Evolutionary conservation across 1,140 invertebrate species (phyloP), one percentile per base, ranked within the genome.

Genomic region (Hormaphis cornu): DNA sequence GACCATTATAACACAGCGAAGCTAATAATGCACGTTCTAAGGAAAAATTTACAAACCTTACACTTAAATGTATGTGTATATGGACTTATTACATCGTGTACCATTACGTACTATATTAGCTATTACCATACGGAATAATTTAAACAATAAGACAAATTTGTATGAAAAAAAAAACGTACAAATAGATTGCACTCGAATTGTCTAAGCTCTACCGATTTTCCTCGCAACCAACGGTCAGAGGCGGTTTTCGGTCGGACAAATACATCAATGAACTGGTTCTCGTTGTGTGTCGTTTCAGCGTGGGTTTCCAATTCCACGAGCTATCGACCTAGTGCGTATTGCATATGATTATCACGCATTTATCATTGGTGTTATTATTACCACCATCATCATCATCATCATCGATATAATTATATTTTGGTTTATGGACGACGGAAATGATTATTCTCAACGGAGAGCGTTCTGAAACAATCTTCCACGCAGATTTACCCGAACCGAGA

Each of bases 191-290:
- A n/a, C n/a, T n/a, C n/a, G n/a, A n/a, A n/a, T n/a, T n/a, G n/a
- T n/a, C n/a, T n/a, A n/a, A 52, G 28, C 24, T 7, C 28, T 52
- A 2, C 24, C 24, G 6, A 28, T 30, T 28, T 52, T 52, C 50
- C 50, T 26, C 50, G 28, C 24, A 24, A 16, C 12, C 2, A 16
- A 7, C 22, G 16, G 24, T 5, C 46, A 6, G 22, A 22, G 2
- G 28, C 52, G 52, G 30, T 26, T 54, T 54, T 30, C 30, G 30
- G 52, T 35, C 52, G 52, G 30, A 30, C 28, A 18, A 54, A 54
- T 33, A 54, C 30, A 54, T 54, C 52, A 54, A 54, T 54, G 52
- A 54, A 54, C 52, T 54, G 52, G 52, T 54, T 54, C 10, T 33
- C 52, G n/a, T n/a, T 24, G 3, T 12, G 30, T 30, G 10, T n/a